phyloP scores from a whole-genome alignment of 2,113 vertebrate genomes.

The Gadus chalcogrammus region DNA sequence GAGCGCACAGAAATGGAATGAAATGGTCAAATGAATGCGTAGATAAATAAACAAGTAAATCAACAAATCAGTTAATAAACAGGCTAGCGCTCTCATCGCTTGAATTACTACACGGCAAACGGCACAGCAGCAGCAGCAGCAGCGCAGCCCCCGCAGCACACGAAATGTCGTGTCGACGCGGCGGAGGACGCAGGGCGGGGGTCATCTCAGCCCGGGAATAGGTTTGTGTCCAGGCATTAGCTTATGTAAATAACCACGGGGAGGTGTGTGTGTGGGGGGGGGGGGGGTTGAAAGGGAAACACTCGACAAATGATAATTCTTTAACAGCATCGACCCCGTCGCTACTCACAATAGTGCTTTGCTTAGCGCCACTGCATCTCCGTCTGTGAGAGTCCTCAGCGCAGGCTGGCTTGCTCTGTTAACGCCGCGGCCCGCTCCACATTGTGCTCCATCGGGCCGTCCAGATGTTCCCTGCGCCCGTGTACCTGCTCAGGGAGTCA shows the following conservation, averaged over 20 bases:
- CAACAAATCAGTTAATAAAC: constrained; percentile 23
- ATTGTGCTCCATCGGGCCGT: constrained; percentile 18
- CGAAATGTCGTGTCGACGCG: constrained; percentile 21
- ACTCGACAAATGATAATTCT: neutral
- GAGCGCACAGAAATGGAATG: too few relatives aligned
- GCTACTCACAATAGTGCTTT: too few relatives aligned
- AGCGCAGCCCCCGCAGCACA: constrained; percentile 29
- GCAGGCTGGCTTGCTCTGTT: too few relatives aligned
- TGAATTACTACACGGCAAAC: constrained; percentile 38
- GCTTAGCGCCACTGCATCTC: too few relatives aligned
- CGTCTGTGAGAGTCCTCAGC: too few relatives aligned
- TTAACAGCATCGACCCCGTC: neutral
- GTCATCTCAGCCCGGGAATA: neutral
- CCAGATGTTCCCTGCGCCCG: constrained; percentile 54
- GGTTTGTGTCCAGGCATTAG: constrained; percentile 1
- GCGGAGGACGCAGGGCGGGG: constrained; percentile 9
- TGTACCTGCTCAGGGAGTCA: constrained; percentile 61
- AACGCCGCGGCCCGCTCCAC: too few relatives aligned
- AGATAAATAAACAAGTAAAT: too few relatives aligned
- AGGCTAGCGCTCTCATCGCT: constrained; percentile 38
- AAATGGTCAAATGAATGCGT: too few relatives aligned
- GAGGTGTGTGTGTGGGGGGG: too few relatives aligned
- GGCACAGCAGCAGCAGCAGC: constrained; percentile 29
- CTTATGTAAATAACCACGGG: constrained; percentile 1
- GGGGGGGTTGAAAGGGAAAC: constrained; percentile 6